Base-by-base conservation (phyloP, 1,140 invertebrate species). In the Leptonema lineaticorne region DNA sequence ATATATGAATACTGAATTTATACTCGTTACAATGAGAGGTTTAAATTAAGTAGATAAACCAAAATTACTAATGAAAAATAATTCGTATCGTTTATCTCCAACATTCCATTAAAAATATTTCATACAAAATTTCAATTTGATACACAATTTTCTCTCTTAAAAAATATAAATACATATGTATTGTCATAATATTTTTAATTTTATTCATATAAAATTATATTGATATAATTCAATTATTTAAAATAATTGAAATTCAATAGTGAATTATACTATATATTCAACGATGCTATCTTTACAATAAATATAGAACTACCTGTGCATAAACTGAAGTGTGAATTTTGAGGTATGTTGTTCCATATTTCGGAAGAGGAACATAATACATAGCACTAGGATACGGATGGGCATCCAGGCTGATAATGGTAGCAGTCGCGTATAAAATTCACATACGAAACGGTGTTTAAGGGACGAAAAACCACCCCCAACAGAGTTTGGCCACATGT, bases 391-490 rank as follows among this genome's bases (percentile, higher is more conserved):
- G 37, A 16, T 41, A 11, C 11, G 37, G 11, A 11, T 41, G 45
- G 27, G 62, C 20, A 37, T 37, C 7, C 62, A 29, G 62, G 59
- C 67, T 63, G 70, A 72, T 72, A 72, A 72, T 72, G 65, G 70
- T 72, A 63, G 30, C 70, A 68, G 63, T 69, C 63, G 63, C 58
- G 70, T 72, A 72, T 72, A 72, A 72, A 72, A 72, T 72, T 68
- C 70, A 72, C 70, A 72, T 72, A 72, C 65, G 70, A 72, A 69
- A 66, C 70, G 70, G 66, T 67, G 67, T 72, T 72, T 72, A 72
- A 69, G 70, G 67, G 67, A n/a, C 63, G 41, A 37, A 27, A 45
- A 9, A 45, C 14, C 58, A 58, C 56, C 53, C 56, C 68, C 63
- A 14, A 16, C 50, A 53, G 46, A 48, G 22, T 24, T n/a, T 24